Conservation (phyloP, 1,140 invertebrate genomes). For the Zophobas atratus region DNA sequence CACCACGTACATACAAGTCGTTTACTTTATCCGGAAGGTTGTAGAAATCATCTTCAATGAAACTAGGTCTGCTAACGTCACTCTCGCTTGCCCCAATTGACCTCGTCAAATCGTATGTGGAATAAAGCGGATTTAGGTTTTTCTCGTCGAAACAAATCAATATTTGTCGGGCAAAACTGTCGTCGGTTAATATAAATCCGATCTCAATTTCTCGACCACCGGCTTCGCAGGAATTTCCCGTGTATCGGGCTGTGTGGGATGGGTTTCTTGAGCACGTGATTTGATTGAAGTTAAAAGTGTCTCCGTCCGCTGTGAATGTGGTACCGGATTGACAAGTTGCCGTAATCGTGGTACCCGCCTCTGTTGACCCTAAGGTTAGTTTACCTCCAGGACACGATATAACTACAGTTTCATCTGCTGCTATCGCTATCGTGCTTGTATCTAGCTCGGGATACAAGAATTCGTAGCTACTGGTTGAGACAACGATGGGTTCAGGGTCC, state of each 20-base stretch:
- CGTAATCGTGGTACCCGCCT: not conserved
- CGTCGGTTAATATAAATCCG: slow-evolving; percentile 56
- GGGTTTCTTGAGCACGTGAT: slow-evolving; percentile 65
- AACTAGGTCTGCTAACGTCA: slow-evolving; percentile 61
- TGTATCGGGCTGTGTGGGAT: slow-evolving; percentile 63
- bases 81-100: slow-evolving; percentile 60
- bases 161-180: slow-evolving; percentile 57
- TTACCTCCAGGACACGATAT: slow-evolving; percentile 56
- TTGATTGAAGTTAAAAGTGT: slow-evolving; percentile 59
- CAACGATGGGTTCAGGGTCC: slow-evolving; percentile 49
- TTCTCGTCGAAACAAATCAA: slow-evolving; percentile 58
- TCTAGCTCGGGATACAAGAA: slow-evolving; percentile 52
- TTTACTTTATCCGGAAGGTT: slow-evolving; percentile 55
- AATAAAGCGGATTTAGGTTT: slow-evolving; percentile 52
- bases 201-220: slow-evolving; percentile 62
- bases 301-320: slow-evolving; percentile 41
- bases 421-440: slow-evolving; percentile 44
- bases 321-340: slow-evolving; percentile 42
- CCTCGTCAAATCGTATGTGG: slow-evolving; percentile 55
- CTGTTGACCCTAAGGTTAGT: slow-evolving; percentile 25
- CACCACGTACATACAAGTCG: slow-evolving; percentile 57
- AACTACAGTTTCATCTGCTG: slow-evolving; percentile 37
- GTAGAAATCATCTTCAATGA: slow-evolving; percentile 61
- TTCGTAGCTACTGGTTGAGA: slow-evolving; percentile 23
- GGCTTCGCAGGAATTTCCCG: slow-evolving; percentile 63